These are phyloP conservation scores for Machaerirhynchus nigripectus DNA, from an alignment of 2,113 vertebrate genomes.

Conservation along the genomic window DNA sequence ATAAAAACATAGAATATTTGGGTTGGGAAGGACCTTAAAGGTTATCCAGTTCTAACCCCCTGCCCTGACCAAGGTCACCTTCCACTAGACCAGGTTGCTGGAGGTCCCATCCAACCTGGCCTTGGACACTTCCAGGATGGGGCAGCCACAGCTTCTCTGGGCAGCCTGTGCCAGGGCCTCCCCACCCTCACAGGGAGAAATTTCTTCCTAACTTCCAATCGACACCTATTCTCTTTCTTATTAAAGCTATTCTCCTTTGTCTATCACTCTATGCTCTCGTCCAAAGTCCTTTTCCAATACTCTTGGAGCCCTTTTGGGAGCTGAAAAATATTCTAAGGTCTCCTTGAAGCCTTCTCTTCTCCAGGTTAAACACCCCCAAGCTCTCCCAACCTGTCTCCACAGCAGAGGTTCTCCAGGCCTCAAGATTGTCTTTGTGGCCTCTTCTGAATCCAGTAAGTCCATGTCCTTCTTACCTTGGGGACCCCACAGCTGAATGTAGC, in stretches of 20 bases:
- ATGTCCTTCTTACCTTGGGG: not conserved
- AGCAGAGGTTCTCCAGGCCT: not conserved
- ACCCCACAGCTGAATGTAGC: too few relatives aligned
- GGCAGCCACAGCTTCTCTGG: not conserved
- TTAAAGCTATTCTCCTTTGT: not conserved
- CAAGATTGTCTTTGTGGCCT: not conserved
- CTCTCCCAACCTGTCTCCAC: not conserved
- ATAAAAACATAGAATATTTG: not conserved
- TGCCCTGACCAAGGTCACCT: not conserved
- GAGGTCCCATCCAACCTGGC: accelerated
- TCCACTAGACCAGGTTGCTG: accelerated
- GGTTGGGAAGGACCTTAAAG: not conserved
- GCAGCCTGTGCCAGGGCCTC: accelerated
- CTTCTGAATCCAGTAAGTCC: not conserved
- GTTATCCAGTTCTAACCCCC: not conserved
- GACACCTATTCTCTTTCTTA: not conserved
- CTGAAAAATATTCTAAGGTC: not conserved
- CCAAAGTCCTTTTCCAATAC: not conserved
- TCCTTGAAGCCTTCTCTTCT: not conserved
- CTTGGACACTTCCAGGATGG: not conserved
- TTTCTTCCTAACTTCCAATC: not conserved
- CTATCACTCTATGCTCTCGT: not conserved
- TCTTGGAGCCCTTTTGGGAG: not conserved
- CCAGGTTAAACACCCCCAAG: too few relatives aligned
- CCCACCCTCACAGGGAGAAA: not conserved